Conservation (phyloP, 2,113 vertebrate species). For the Serinus canaria region DNA sequence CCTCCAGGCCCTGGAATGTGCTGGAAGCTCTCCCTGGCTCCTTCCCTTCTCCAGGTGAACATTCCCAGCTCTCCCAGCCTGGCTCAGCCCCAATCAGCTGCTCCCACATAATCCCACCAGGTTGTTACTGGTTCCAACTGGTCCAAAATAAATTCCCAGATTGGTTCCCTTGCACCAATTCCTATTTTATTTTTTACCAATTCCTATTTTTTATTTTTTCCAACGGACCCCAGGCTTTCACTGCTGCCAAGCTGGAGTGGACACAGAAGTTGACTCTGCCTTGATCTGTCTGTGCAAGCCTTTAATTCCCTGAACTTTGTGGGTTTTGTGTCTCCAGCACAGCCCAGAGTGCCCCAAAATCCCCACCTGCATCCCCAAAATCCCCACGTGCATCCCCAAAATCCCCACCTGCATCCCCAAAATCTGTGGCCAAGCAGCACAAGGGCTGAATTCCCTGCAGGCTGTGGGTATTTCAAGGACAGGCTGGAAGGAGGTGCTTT, state of each 20-base stretch:
- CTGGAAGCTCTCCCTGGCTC: background rate
- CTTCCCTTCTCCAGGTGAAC: background rate
- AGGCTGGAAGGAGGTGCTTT: background rate
- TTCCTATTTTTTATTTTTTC: background rate
- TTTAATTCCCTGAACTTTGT: background rate
- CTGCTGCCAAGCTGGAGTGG: background rate
- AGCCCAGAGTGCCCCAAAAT: background rate
- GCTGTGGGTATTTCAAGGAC: background rate
- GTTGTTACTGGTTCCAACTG: background rate
- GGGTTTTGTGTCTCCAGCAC: background rate
- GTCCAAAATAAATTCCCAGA: background rate
- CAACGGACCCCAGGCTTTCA: background rate
- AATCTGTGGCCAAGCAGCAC: rapidly evolving
- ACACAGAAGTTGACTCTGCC: background rate
- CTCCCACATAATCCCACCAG: background rate
- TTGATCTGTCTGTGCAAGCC: background rate
- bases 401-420: background rate
- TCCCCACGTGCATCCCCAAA: background rate
- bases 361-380: background rate
- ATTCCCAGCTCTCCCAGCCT: background rate
- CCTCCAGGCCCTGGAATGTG: rapidly evolving
- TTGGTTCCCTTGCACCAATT: background rate
- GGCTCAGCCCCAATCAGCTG: background rate
- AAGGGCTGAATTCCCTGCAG: background rate
- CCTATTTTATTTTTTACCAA: background rate